phyloP scores from a whole-genome alignment of 2,113 vertebrate genomes.

The Lagopus muta region DNA sequence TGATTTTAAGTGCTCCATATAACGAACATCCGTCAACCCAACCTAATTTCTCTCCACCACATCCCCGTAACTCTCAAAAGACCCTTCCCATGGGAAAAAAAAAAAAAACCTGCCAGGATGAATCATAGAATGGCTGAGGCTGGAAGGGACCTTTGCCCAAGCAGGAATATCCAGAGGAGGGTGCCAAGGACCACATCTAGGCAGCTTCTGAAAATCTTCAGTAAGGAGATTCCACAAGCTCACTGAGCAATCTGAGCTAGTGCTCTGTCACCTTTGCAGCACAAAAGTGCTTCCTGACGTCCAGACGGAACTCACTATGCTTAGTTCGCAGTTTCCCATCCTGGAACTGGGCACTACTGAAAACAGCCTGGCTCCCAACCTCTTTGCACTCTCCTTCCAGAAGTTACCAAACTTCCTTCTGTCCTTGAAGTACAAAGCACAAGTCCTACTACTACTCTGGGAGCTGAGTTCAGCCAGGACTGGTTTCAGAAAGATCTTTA shows the following conservation, averaged over 20 bases:
- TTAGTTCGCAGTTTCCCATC: background rate
- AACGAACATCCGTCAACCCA: background rate
- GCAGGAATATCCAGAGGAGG: background rate
- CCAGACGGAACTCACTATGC: background rate
- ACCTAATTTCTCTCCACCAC: background rate
- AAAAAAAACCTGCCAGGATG: background rate
- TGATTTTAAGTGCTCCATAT: background rate
- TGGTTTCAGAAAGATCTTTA: background rate
- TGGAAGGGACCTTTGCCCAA: background rate
- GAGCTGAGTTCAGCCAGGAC: background rate
- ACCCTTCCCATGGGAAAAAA: background rate
- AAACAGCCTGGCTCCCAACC: background rate
- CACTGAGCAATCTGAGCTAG: background rate
- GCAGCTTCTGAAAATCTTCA: background rate
- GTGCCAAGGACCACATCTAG: background rate
- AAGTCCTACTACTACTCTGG: background rate
- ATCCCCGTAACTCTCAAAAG: background rate
- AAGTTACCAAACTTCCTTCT: background rate
- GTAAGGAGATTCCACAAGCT: background rate
- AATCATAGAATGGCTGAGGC: background rate
- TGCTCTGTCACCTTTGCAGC: background rate
- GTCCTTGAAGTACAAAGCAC: background rate
- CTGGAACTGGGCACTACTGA: background rate
- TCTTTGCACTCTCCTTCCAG: background rate
- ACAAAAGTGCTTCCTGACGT: background rate